A percentile compares a stretch with the other conserved stretches of the same genome.
Evolutionary conservation across 2,797 vertebrate genomes (phyloP).

Genomic region (Stomatorhinus walkeri): DNA sequence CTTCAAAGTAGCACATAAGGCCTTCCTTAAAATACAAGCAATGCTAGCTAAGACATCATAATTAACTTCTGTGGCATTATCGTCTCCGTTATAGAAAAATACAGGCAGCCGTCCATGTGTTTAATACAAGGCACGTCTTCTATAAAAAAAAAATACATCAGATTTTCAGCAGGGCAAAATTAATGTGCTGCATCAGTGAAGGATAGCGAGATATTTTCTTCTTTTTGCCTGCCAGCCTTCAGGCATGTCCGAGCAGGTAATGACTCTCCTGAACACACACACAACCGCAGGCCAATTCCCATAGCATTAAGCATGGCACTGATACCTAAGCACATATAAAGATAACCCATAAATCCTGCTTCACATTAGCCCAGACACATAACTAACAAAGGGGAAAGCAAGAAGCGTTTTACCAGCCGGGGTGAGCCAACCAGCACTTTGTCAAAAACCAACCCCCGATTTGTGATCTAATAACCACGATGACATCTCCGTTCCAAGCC

Average conservation of each 20-base stretch:
- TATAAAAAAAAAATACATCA: background rate
- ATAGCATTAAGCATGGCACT: constrained; percentile 11
- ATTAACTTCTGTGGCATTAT: background rate
- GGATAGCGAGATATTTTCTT: constrained; percentile 23
- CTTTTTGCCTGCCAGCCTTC: constrained; percentile 14
- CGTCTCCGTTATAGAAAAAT: background rate
- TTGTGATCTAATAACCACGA: constrained; percentile 24
- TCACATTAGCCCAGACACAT: constrained; percentile 16
- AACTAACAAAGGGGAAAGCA: constrained; percentile 13
- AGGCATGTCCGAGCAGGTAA: constrained; percentile 24
- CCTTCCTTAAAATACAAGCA: background rate
- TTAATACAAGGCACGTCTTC: background rate
- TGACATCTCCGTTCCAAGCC: background rate
- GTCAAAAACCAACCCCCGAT: constrained; percentile 28
- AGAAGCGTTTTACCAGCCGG: background rate
- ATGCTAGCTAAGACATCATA: background rate
- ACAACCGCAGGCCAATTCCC: constrained; percentile 29
- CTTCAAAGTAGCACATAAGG: background rate
- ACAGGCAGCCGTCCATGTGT: background rate
- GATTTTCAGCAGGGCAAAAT: background rate
- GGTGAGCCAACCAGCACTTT: constrained; percentile 11
- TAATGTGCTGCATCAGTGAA: constrained; percentile 8
- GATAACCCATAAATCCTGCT: constrained; percentile 21
- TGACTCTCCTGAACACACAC: constrained; percentile 24
- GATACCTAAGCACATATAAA: constrained; percentile 13